Evolutionary conservation across 2,113 vertebrate genomes (phyloP).

Genomic region (Pseudorasbora parva): DNA sequence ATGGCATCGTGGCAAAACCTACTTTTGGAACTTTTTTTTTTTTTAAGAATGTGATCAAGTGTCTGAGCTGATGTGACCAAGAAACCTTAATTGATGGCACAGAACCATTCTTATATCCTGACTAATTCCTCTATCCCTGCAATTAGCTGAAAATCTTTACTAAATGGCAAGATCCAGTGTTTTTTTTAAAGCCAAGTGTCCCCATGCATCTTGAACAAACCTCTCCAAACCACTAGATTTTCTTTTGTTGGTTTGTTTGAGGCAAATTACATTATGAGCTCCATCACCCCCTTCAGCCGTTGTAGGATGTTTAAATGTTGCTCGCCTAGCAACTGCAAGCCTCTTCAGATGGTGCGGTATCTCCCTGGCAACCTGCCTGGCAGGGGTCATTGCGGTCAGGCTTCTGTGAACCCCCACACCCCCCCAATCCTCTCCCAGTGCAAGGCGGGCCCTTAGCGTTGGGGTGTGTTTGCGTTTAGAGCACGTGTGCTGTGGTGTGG

Average conservation of each 20-base stretch:
- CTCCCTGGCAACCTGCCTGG: conserved; percentile 58
- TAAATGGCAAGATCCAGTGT: neutral
- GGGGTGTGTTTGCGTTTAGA: conserved; percentile 20
- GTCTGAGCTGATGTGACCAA: neutral
- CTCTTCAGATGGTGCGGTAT: conserved; percentile 47
- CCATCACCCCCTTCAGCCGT: conserved; percentile 11
- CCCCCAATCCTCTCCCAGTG: conserved; percentile 9
- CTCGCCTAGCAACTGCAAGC: conserved; percentile 44
- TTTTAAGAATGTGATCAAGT: neutral
- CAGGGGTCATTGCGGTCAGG: conserved; percentile 50
- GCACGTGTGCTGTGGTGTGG: conserved; percentile 27
- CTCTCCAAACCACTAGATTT: conserved; percentile 12
- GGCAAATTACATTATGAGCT: conserved; percentile 30
- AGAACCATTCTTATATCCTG: neutral
- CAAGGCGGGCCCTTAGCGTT: conserved; percentile 16
- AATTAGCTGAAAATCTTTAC: neutral
- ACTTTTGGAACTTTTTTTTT: neutral
- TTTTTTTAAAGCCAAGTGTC: neutral
- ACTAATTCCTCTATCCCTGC: neutral
- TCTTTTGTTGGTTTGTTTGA: conserved; percentile 26
- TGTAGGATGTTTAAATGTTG: conserved; percentile 33
- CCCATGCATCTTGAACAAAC: neutral
- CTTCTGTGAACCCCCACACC: conserved; percentile 39
- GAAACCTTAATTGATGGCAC: neutral
- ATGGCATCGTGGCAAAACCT: neutral